These are phyloP conservation scores for Hyperoplus lanceolatus DNA, from an alignment of 2,797 vertebrate genomes.

Conservation along the genomic window DNA sequence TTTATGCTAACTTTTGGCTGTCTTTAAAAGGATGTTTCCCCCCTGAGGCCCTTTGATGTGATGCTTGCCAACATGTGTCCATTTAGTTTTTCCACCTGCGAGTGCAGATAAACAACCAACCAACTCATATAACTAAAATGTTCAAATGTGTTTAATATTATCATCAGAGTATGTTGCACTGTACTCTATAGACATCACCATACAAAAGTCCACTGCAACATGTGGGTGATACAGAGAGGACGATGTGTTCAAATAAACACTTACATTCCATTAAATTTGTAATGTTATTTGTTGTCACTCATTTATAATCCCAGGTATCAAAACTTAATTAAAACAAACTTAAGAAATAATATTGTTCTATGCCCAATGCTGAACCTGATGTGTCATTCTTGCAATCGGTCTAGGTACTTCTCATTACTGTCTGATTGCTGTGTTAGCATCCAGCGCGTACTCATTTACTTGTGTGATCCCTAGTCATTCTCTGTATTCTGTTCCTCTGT, in stretches of 20 bases:
- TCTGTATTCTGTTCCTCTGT: slow-evolving; percentile 24
- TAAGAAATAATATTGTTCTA: slow-evolving; percentile 3
- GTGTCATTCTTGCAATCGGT: slow-evolving; percentile 27
- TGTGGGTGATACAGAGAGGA: background rate
- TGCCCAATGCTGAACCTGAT: background rate
- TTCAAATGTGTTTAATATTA: background rate
- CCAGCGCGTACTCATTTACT: slow-evolving; percentile 49
- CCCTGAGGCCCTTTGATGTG: background rate
- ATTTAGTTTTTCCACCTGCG: background rate
- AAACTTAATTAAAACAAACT: background rate
- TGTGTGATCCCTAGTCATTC: slow-evolving; percentile 40
- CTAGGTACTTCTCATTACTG: slow-evolving; percentile 15
- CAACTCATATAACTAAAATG: background rate
- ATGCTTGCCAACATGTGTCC: background rate
- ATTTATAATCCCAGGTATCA: background rate
- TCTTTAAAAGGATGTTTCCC: background rate
- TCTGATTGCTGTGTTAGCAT: slow-evolving; percentile 48
- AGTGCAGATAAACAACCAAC: background rate
- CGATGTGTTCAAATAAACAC: background rate
- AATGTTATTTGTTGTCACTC: background rate
- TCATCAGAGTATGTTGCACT: background rate
- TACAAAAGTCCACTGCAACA: background rate
- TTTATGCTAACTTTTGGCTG: background rate
- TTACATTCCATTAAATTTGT: slow-evolving; percentile 7
- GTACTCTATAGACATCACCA: background rate